phyloP scores from a whole-genome alignment of 2,113 vertebrate genomes.

The Lasiurus cinereus region DNA sequence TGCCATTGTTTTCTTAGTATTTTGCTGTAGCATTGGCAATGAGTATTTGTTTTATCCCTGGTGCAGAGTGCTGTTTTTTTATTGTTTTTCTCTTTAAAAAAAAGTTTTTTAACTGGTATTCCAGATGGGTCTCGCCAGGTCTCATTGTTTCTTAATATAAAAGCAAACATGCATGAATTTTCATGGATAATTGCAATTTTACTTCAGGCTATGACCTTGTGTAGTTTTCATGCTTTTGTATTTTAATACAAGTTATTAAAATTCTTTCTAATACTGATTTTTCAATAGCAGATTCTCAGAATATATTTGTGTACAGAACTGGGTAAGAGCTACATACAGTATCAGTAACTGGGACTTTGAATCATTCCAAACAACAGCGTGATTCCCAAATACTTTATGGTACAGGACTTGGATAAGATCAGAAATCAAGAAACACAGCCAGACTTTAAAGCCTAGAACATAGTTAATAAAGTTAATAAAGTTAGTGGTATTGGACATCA shows the following conservation, averaged over 20 bases:
- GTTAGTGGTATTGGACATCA: neutral
- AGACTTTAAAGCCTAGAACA: neutral
- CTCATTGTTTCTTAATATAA: neutral
- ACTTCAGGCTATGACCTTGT: neutral
- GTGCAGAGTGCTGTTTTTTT: neutral
- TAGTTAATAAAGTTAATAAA: neutral
- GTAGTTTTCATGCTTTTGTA: neutral
- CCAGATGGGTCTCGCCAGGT: neutral
- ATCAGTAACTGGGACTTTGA: neutral
- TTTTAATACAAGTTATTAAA: neutral
- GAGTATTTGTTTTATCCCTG: neutral
- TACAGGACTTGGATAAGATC: neutral
- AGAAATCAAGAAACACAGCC: neutral
- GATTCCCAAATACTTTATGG: neutral
- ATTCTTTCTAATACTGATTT: slow-evolving; percentile 25
- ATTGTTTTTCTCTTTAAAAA: neutral
- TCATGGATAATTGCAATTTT: neutral
- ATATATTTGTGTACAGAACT: neutral
- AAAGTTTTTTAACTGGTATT: neutral
- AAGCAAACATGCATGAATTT: neutral
- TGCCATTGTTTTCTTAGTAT: neutral
- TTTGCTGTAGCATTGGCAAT: neutral
- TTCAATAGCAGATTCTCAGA: neutral
- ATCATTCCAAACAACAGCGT: slow-evolving; percentile 1
- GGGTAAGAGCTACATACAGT: neutral